A percentile compares a stretch with the other conserved stretches of the same genome.
phyloP scores from a whole-genome alignment of 1,140 invertebrate species.

The Euura lappo region DNA sequence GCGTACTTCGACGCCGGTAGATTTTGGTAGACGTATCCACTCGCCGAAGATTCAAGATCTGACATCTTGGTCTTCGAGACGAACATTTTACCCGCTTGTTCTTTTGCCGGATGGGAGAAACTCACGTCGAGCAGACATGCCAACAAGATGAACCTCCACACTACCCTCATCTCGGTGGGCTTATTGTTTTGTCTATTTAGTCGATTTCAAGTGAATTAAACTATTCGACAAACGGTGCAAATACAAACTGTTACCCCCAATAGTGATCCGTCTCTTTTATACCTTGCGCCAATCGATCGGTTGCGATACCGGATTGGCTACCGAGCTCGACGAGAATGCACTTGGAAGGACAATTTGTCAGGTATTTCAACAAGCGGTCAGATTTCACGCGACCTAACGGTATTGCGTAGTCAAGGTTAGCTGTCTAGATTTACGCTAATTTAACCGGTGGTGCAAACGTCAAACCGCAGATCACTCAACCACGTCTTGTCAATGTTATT shows the following conservation, averaged over 20 bases:
- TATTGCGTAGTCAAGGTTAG: slow-evolving; percentile 26
- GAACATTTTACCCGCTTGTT: not conserved
- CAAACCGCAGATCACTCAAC: not conserved
- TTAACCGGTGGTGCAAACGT: slow-evolving; percentile 13
- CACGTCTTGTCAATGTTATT: slow-evolving; percentile 1
- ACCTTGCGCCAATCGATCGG: slow-evolving; percentile 30
- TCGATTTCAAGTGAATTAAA: not conserved
- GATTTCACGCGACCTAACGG: slow-evolving; percentile 32
- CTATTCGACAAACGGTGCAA: slow-evolving; percentile 24
- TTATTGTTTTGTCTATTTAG: not conserved
- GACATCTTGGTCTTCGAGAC: not conserved
- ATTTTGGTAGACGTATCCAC: slow-evolving; percentile 18
- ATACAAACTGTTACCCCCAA: slow-evolving; percentile 38
- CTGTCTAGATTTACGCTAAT: not conserved
- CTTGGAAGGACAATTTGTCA: slow-evolving; percentile 28
- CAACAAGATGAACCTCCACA: not conserved
- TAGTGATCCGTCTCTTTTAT: slow-evolving; percentile 45
- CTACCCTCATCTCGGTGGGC: not conserved
- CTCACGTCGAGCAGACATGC: slow-evolving; percentile 12
- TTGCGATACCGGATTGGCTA: slow-evolving; percentile 28
- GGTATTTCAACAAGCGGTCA: slow-evolving; percentile 29
- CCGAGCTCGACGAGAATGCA: slow-evolving; percentile 22
- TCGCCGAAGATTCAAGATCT: not conserved
- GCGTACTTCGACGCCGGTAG: slow-evolving; percentile 13
- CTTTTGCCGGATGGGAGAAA: slow-evolving; percentile 10